Base-by-base conservation (phyloP, 2,113 vertebrate genomes). In the Plotosus lineatus region DNA sequence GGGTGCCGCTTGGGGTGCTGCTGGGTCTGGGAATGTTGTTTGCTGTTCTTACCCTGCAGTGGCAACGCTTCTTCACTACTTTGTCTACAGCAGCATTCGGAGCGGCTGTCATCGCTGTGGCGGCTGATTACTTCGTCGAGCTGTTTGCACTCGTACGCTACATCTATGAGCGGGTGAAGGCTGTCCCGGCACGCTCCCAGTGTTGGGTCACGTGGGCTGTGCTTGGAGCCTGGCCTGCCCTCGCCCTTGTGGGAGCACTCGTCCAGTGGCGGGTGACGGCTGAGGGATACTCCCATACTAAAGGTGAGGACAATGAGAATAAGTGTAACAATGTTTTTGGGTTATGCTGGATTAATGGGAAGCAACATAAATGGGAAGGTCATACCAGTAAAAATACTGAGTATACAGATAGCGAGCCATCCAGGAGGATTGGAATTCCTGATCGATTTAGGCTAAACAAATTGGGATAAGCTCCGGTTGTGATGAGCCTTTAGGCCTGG, bases 181-280 rank as follows among this genome's bases (percentile, higher is more conserved):
- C 95, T 0, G 94, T 93, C 8, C 92, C 84, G 91, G 0, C 91
- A 83, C 1, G 87, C 89, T 0, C 93, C 91, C 73, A 83, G 72
- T 99, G 98, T 92, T 99, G 98, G 98, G 91, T 97, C 87, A 99
- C 96, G 80, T 99, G 98, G 97, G 95, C 95, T 86, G 94, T 99
- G 86, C 93, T 99, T 60, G 96, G 95, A 0, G 88, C 96, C 72
- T 99, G 97, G 98, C 97, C 97, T 0, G 92, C 96, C 38, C 95
- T 99, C 82, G 95, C 97, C 77, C 87, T 95, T 6, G 92, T 98
- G 88, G 98, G 98, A 0, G 92, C 98, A 76, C 86, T 98, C 50
- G 92, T 99, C 65, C 98, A 99, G 86, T 99, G 97, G 96, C 95
- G 95, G 84, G 96, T 99, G 90, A 99, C 98, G 0, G 95, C 94